Evolutionary conservation across 2,113 vertebrate genomes (phyloP).

Genomic region (Pycnonotus jocosus): DNA sequence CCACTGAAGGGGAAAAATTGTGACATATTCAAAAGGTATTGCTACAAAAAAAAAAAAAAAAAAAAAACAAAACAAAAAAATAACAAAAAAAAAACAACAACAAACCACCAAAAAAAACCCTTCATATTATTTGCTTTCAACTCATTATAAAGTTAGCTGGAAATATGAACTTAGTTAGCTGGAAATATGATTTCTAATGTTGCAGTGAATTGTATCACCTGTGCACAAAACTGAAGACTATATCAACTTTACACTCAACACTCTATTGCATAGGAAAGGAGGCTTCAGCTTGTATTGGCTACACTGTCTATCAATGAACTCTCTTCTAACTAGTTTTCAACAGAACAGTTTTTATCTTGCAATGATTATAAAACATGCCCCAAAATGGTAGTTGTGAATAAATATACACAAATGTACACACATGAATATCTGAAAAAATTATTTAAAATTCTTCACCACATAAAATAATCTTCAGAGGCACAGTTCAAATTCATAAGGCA

Average conservation of each 20-base stretch:
- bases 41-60: background rate
- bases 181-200: background rate
- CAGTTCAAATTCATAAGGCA: background rate
- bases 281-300: background rate
- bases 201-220: background rate
- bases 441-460: background rate
- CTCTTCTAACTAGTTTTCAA: background rate
- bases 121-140: background rate
- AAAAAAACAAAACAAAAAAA: too few species aligned
- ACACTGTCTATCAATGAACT: background rate
- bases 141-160: background rate
- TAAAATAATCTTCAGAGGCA: background rate
- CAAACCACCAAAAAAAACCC: background rate
- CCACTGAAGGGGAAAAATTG: background rate
- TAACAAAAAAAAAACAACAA: too few species aligned
- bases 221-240: background rate
- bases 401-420: background rate
- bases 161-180: background rate
- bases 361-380: background rate
- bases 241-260: background rate
- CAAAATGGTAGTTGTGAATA: background rate
- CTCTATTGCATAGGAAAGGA: background rate
- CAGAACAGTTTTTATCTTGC: background rate
- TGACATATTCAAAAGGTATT: background rate
- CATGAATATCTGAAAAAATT: background rate